These are phyloP conservation scores for Lampropteryx suffumata DNA, from an alignment of 2,888 invertebrate genomes.

Conservation along the genomic window DNA sequence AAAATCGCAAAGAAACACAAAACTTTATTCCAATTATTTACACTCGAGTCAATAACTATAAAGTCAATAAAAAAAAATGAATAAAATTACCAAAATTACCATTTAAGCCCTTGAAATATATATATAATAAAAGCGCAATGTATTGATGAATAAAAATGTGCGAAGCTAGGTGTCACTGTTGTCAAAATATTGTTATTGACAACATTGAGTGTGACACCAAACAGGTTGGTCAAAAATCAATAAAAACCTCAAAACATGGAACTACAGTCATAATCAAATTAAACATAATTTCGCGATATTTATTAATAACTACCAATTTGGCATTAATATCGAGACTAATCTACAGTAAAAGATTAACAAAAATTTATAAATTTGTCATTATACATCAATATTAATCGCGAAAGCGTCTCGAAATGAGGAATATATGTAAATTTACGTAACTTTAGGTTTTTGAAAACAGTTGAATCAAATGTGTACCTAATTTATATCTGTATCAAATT, in stretches of 20 bases:
- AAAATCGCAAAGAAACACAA: too few species aligned
- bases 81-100: too few species aligned
- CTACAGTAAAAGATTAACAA: conserved; percentile 22
- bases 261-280: conserved; percentile 30
- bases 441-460: not conserved
- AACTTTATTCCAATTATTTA: too few species aligned
- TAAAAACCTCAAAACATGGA: not conserved
- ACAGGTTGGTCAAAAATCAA: not conserved
- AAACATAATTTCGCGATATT: conserved; percentile 33
- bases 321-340: conserved; percentile 21
- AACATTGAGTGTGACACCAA: not conserved
- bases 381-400: conserved; percentile 33
- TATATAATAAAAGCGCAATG: too few species aligned
- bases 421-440: conserved; percentile 25
- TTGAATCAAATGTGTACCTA: not conserved
- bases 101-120: too few species aligned
- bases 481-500: conserved; percentile 10
- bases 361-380: conserved; percentile 38
- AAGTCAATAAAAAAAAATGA: too few species aligned
- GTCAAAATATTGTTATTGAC: too few species aligned
- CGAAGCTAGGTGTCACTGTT: too few species aligned
- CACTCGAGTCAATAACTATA: too few species aligned
- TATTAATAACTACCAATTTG: conserved; percentile 23
- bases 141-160: too few species aligned
- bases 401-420: conserved; percentile 27